These are phyloP conservation scores for Oriolus oriolus DNA, from an alignment of 2,113 vertebrate species.

Conservation along the genomic window DNA sequence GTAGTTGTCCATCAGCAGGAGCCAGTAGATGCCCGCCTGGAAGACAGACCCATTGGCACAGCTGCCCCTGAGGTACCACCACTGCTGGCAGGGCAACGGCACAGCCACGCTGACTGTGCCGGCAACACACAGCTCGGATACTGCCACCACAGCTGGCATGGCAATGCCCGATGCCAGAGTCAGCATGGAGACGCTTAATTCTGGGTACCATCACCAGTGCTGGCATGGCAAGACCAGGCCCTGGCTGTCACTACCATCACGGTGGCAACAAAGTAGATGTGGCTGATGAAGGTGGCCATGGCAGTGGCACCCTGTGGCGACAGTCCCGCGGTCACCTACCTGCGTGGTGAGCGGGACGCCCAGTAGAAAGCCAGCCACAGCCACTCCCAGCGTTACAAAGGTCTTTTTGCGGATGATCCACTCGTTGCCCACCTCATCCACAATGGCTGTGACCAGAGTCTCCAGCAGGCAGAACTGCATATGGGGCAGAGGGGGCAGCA, in stretches of 20 bases:
- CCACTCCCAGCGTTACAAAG: slow-evolving; percentile 86
- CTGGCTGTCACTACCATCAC: background rate
- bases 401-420: slow-evolving; percentile 95
- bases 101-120: background rate
- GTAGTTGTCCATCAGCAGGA: slow-evolving; percentile 96
- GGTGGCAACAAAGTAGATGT: background rate
- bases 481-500: background rate
- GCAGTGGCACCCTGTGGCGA: background rate
- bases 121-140: accelerated
- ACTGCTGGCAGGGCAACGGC: accelerated
- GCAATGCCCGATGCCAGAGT: background rate
- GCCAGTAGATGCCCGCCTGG: slow-evolving; percentile 97
- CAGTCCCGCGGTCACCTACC: slow-evolving; percentile 58
- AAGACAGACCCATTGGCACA: background rate
- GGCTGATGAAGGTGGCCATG: background rate
- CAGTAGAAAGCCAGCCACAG: slow-evolving; percentile 86
- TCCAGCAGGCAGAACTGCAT: slow-evolving; percentile 92
- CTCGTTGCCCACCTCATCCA: slow-evolving; percentile 94
- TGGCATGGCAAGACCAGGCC: background rate
- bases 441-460: slow-evolving; percentile 92
- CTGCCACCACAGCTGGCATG: background rate
- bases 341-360: slow-evolving; percentile 90
- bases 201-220: background rate
- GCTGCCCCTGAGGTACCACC: accelerated
- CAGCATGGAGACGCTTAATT: background rate